These are phyloP conservation scores for Acanthopleura granulata DNA, from an alignment of 2,888 invertebrate species.

Conservation along the genomic window DNA sequence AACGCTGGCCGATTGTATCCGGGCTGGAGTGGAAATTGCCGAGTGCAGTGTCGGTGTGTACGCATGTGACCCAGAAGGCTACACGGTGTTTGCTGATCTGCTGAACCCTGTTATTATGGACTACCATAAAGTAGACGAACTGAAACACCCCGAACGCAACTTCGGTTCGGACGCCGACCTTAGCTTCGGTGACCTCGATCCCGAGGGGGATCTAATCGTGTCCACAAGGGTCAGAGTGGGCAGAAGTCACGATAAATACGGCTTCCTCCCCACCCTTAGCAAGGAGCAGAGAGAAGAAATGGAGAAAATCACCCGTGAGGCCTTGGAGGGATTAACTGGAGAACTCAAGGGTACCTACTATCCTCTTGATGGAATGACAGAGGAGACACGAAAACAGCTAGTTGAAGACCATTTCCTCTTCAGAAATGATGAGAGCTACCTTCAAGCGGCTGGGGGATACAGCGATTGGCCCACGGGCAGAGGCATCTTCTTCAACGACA, in stretches of 20 bases:
- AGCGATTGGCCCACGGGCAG: constrained; percentile 88
- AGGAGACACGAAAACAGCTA: constrained; percentile 36
- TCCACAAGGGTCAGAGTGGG: constrained; percentile 39
- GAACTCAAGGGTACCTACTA: constrained; percentile 35
- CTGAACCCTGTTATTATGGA: constrained; percentile 94
- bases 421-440: constrained; percentile 24
- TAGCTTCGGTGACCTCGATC: constrained; percentile 72
- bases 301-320: constrained; percentile 25
- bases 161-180: constrained; percentile 90
- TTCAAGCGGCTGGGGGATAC: constrained; percentile 47
- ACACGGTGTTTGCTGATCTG: constrained; percentile 90
- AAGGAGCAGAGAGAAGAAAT: constrained; percentile 26
- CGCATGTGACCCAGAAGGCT: constrained; percentile 96
- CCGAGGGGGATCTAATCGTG: constrained; percentile 31
- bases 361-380: constrained; percentile 38
- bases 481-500: constrained; percentile 87
- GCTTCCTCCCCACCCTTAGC: constrained; percentile 81
- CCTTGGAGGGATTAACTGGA: constrained; percentile 24
- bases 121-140: constrained; percentile 37
- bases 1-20: constrained; percentile 54
- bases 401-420: constrained; percentile 49
- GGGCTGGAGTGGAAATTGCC: constrained; percentile 76
- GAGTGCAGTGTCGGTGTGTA: constrained; percentile 80
- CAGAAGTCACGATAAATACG: constrained; percentile 35
- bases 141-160: constrained; percentile 86